These are phyloP conservation scores for Heliconius ethilla DNA, from an alignment of 2,888 invertebrate genomes.

Conservation along the genomic window DNA sequence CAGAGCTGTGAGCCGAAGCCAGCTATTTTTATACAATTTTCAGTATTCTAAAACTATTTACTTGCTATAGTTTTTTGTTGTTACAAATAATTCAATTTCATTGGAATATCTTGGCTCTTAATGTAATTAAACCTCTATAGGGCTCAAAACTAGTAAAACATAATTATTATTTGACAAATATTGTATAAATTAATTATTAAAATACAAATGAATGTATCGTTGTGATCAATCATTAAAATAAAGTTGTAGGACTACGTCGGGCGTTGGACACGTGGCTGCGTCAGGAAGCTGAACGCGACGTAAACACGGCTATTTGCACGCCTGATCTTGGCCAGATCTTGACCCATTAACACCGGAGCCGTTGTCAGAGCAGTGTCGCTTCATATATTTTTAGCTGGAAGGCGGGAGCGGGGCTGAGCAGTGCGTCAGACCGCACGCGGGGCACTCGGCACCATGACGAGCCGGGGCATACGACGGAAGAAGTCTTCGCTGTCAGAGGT, in stretches of 20 bases:
- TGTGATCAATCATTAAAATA: slow-evolving; percentile 9
- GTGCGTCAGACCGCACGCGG: slow-evolving; percentile 52
- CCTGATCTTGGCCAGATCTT: slow-evolving; percentile 82
- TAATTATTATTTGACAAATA: neutral
- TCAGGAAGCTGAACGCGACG: slow-evolving; percentile 62
- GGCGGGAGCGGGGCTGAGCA: slow-evolving; percentile 60
- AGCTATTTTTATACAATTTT: neutral
- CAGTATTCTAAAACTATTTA: neutral
- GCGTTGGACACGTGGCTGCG: slow-evolving; percentile 63
- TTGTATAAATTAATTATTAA: neutral
- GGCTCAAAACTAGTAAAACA: too few relatives aligned
- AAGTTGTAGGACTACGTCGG: slow-evolving; percentile 13
- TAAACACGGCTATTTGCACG: slow-evolving; percentile 75
- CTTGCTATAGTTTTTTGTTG: neutral
- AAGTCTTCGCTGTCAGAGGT: slow-evolving; percentile 94
- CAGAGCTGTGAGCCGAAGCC: neutral
- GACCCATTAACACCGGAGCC: slow-evolving; percentile 78
- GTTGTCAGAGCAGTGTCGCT: slow-evolving; percentile 79
- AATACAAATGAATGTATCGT: neutral
- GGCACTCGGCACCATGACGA: slow-evolving; percentile 82
- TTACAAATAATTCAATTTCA: neutral
- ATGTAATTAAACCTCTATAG: neutral
- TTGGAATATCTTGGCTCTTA: neutral
- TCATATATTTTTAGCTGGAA: slow-evolving; percentile 72
- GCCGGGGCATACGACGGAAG: slow-evolving; percentile 92